phyloP scores from a whole-genome alignment of 1,140 invertebrate species.

The Drosophila bifasciata region DNA sequence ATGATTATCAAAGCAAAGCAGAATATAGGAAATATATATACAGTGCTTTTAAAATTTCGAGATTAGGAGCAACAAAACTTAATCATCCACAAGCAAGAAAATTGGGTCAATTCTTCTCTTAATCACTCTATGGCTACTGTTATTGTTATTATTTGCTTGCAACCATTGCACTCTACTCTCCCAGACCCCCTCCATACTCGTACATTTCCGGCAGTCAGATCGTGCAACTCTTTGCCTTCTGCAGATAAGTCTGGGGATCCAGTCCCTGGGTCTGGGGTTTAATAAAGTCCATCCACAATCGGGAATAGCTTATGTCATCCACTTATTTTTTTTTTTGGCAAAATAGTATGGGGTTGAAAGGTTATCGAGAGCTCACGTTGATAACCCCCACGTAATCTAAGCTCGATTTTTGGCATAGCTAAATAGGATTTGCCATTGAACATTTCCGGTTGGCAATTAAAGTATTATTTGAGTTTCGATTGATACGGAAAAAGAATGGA shows the following conservation, averaged over 20 bases:
- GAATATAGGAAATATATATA: no score
- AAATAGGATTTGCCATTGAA: constrained; percentile 48
- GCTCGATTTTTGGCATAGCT: constrained; percentile 5
- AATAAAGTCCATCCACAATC: constrained; percentile 7
- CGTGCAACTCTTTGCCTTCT: constrained; percentile 51
- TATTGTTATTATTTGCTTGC: constrained; percentile 35
- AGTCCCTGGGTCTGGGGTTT: constrained; percentile 28
- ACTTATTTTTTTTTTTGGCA: constrained; percentile 41
- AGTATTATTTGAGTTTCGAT: background rate
- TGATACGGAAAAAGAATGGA: background rate
- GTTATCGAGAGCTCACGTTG: constrained; percentile 39
- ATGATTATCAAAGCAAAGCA: constrained; percentile 17
- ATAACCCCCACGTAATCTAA: constrained; percentile 55
- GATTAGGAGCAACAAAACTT: constrained; percentile 13
- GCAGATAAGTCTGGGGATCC: constrained; percentile 38
- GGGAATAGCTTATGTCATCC: constrained; percentile 34
- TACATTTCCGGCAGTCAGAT: constrained; percentile 45
- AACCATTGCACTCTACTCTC: constrained; percentile 32
- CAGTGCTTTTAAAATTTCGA: no score
- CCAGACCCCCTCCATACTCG: constrained; percentile 4
- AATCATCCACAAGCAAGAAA: constrained; percentile 32
- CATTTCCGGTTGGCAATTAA: constrained; percentile 66
- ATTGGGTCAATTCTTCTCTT: constrained; percentile 64
- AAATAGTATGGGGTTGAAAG: constrained; percentile 33
- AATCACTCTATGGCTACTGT: constrained; percentile 50